These are phyloP conservation scores for Diplosoma virens DNA, from an alignment of 23 tunicate species.

Conservation along the genomic window DNA sequence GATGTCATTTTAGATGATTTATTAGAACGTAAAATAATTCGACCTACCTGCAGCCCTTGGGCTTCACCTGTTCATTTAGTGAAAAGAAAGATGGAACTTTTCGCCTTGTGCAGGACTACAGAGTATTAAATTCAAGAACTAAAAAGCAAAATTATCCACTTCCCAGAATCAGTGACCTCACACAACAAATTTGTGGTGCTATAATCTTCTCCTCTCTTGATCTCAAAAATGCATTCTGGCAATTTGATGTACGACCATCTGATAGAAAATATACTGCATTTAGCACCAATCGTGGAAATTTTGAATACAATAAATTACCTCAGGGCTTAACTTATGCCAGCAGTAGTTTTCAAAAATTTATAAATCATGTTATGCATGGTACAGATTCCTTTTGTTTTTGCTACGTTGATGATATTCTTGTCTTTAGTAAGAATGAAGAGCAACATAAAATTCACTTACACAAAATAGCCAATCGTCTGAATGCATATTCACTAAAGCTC, in stretches of 20 bases:
- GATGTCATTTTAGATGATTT: not conserved
- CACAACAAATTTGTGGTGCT: constrained; percentile 5
- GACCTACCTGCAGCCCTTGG: constrained; percentile 9
- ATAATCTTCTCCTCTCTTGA: constrained; percentile 12
- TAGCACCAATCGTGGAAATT: constrained; percentile 2
- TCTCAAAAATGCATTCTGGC: constrained; percentile 4
- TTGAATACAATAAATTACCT: constrained; percentile 21
- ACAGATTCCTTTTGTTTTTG: constrained; percentile 13
- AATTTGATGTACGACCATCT: not conserved
- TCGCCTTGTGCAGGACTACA: constrained; percentile 3
- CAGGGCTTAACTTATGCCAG: constrained; percentile 14
- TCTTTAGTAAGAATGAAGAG: not conserved
- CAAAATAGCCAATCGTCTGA: not conserved
- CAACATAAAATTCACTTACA: constrained; percentile 12
- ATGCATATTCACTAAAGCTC: not conserved
- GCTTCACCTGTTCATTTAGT: constrained; percentile 20
- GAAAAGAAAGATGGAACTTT: not conserved
- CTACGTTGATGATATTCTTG: constrained; percentile 13
- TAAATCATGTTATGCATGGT: constrained; percentile 9
- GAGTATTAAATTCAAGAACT: not conserved
- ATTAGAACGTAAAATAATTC: not conserved
- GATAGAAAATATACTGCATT: constrained; percentile 9
- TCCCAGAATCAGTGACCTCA: constrained; percentile 7
- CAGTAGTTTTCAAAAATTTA: constrained; percentile 11
- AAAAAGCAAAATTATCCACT: constrained; percentile 3